A percentile compares a stretch with the other conserved stretches of the same genome.
Evolutionary conservation across 2,113 vertebrate species (phyloP).

Genomic region (Tapirus terrestris): DNA sequence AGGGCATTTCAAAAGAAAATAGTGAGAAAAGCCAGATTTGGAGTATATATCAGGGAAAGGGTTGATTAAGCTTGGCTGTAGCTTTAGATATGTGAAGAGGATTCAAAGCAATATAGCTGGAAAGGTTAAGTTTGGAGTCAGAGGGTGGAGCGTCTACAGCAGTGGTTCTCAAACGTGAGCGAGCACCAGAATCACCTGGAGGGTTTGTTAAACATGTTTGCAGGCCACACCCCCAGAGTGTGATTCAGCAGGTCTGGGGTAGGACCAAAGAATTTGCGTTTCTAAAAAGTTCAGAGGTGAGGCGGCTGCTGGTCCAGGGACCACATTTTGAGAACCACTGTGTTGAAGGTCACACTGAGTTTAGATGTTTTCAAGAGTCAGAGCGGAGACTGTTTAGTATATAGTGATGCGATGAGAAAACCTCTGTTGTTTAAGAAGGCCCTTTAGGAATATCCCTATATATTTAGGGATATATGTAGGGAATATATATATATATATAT

Average conservation of each 20-base stretch:
- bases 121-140: neutral
- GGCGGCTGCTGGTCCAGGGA: neutral
- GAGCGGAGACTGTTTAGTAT: no score
- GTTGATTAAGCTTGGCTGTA: neutral
- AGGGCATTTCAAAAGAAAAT: neutral
- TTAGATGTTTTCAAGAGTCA: neutral
- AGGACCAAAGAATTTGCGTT: neutral
- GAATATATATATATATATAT: neutral
- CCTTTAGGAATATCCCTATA: neutral
- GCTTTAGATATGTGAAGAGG: neutral
- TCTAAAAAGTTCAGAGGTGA: neutral
- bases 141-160: neutral
- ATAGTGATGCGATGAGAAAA: neutral
- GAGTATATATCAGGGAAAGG: neutral
- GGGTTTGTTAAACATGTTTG: neutral
- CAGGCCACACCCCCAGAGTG: accelerated
- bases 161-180: neutral
- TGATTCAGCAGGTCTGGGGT: neutral
- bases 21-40: neutral
- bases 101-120: neutral
- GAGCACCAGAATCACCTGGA: neutral
- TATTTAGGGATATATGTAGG: neutral
- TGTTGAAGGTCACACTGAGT: neutral
- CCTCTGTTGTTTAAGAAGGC: neutral
- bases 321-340: neutral